phyloP scores from a whole-genome alignment of 2,113 vertebrate species.

The Zapornia atra region DNA sequence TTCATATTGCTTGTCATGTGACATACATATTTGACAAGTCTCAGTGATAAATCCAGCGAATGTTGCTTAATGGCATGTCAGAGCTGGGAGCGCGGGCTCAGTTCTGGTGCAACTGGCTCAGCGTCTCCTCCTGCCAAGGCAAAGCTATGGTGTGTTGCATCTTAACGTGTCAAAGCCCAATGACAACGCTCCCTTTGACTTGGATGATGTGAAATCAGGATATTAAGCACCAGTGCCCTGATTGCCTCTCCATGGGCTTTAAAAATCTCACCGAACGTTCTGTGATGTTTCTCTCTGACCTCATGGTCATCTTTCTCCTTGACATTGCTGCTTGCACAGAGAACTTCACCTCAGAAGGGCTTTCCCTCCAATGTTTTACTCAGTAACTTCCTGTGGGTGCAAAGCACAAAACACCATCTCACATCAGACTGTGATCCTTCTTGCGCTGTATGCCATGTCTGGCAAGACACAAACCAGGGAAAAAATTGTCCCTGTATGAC shows the following conservation, averaged over 20 bases:
- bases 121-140: neutral
- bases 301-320: neutral
- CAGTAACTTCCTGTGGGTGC: neutral
- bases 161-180: neutral
- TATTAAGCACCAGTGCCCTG: neutral
- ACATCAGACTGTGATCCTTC: neutral
- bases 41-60: neutral
- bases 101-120: neutral
- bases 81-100: neutral
- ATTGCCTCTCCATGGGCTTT: neutral
- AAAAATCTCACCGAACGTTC: neutral
- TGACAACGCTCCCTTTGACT: neutral
- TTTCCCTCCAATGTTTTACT: neutral
- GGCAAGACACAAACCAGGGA: neutral
- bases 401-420: neutral
- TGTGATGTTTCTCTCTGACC: neutral
- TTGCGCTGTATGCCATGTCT: neutral
- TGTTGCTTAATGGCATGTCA: neutral
- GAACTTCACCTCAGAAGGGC: rapidly evolving
- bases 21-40: neutral
- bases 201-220: neutral
- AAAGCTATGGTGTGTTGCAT: neutral
- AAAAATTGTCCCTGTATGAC: neutral
- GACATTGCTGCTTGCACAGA: neutral
- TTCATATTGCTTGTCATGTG: neutral